A percentile compares a stretch with the other conserved stretches of the same genome.
Conservation (phyloP, 2,113 vertebrate species). For the Rhodinocichla rosea region DNA sequence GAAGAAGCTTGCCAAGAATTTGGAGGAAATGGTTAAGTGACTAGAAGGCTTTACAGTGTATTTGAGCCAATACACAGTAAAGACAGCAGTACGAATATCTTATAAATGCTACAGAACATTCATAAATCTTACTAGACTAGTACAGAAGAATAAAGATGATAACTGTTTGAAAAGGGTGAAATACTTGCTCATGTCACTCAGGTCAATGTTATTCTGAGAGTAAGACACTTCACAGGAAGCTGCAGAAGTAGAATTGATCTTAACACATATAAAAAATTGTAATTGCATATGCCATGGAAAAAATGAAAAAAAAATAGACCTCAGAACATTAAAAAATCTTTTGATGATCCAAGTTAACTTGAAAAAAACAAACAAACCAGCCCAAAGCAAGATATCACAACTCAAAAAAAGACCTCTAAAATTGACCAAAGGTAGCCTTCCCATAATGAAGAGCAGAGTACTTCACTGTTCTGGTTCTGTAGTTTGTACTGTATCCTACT, state of each 20-base stretch:
- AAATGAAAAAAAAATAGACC: not conserved
- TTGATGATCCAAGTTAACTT: not conserved
- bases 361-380: not conserved
- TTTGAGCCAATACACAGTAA: not conserved
- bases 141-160: not conserved
- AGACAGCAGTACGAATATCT: not conserved
- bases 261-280: not conserved
- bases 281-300: rapidly evolving
- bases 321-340: not conserved
- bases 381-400: not conserved
- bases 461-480: not conserved
- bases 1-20: not conserved
- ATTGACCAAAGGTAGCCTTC: not conserved
- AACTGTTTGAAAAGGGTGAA: not conserved
- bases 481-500: not conserved
- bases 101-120: not conserved
- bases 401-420: not conserved
- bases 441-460: not conserved
- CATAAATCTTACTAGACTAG: not conserved
- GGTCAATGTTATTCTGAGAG: not conserved
- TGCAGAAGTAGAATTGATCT: not conserved
- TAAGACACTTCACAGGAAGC: not conserved
- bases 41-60: not conserved
- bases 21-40: not conserved
- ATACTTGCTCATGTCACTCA: not conserved